Evolutionary conservation across 2,888 invertebrate genomes (phyloP).

Genomic region (Opisthograptis luteolata): DNA sequence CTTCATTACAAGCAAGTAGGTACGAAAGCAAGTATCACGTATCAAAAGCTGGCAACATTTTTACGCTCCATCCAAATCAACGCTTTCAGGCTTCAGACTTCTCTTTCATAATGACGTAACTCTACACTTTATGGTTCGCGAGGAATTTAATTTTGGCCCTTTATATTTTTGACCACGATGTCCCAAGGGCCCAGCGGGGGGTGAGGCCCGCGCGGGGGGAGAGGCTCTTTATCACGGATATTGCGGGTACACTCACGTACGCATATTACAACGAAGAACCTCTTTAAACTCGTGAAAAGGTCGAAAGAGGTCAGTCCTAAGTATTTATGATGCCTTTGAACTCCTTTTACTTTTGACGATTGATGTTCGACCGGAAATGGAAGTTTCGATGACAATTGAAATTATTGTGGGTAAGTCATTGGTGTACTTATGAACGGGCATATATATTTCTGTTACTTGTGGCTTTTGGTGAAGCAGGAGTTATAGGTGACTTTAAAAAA

Average conservation of each 20-base stretch:
- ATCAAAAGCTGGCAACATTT: conserved; percentile 31
- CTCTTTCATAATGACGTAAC: conserved; percentile 71
- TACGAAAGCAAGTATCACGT: conserved; percentile 36
- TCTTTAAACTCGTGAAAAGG: conserved; percentile 71
- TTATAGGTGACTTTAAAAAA: no score
- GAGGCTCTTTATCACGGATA: conserved; percentile 62
- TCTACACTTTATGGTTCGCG: conserved; percentile 74
- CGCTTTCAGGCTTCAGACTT: conserved; percentile 10
- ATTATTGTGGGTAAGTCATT: conserved; percentile 3
- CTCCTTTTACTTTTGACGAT: conserved; percentile 52
- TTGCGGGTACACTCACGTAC: conserved; percentile 66
- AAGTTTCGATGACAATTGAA: conserved; percentile 14
- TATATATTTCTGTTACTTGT: no score
- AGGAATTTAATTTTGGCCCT: conserved; percentile 78
- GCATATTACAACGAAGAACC: conserved; percentile 68
- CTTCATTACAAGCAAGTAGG: conserved; percentile 20
- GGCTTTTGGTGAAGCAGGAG: no score
- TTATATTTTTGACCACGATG: conserved; percentile 75
- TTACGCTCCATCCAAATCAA: conserved; percentile 18
- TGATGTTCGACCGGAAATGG: conserved; percentile 38
- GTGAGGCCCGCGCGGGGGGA: conserved; percentile 24
- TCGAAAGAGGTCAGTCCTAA: conserved; percentile 57
- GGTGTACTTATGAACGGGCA: no score
- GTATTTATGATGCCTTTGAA: conserved; percentile 55
- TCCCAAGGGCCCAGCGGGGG: conserved; percentile 28